Evolutionary conservation across 1,140 invertebrate species (phyloP), one percentile per base, ranked within the genome.

Genomic region (Bombyx mandarina): DNA sequence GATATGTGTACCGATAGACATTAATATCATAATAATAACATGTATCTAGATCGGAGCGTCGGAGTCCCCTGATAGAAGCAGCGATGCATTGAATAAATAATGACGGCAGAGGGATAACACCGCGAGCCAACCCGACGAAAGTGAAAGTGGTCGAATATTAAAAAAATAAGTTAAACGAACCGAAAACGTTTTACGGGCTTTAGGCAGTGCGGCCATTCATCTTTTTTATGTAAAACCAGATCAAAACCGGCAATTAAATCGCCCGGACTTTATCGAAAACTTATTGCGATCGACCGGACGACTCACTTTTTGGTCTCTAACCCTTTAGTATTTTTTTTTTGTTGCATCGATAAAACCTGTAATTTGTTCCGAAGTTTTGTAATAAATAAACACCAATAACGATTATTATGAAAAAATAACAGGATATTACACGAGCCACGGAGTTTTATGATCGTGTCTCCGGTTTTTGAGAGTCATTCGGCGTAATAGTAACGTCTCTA

Each of bases 331-430:
- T 81, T 86, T 86, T 62, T 71, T 78, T 87, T 63, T 71, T 78
- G 66, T 72, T 73, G 59, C 62, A 64, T 74, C 80, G 77, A 81
- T 79, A 85, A 79, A 87, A 75, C 82, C 82, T 85, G 75, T 87
- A 87, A 87, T 87, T 87, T 87, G 80, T 69, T 76, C 63, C 77
- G 70, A 78, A 71, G 71, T 79, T 35, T 84, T 77, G 78, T 85
- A 87, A 87, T 87, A 87, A 85, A 87, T 87, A 87, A 87, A 85
- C 80, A 84, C 77, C 79, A 87, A 87, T 87, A 87, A 85, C 75
- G 79, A 85, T 87, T 84, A 85, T 87, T 87, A 87, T 65, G 75
- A 80, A 79, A 81, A 87, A 87, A 85, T 85, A 83, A 87, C 79
- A 83, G 81, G 80, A 84, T 86, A 86, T 86, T 86, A 84, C 75